Evolutionary conservation across 64 coral and sea anemone species (phyloP).

Genomic region (Acropora yongei): DNA sequence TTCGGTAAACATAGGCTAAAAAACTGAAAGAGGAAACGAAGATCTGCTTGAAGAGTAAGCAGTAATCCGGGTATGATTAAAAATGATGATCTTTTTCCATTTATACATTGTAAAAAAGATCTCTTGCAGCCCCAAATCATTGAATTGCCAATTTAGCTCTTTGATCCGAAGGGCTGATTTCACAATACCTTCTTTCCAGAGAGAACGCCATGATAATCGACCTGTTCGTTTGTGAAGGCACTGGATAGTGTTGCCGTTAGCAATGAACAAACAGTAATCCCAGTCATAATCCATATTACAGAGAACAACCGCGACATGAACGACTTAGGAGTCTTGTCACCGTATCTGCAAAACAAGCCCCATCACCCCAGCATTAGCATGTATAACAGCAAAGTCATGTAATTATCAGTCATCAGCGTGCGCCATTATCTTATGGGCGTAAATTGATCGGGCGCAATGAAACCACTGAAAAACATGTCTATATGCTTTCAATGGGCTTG

Average conservation of each 20-base stretch:
- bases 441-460: too few species aligned
- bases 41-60: too few species aligned
- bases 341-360: neutral
- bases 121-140: neutral
- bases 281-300: conserved; percentile 15
- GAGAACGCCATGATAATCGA: conserved; percentile 1
- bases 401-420: too few species aligned
- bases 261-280: conserved; percentile 11
- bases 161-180: neutral
- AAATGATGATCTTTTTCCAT: too few species aligned
- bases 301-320: neutral
- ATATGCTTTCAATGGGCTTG: too few species aligned
- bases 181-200: neutral
- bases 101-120: too few species aligned
- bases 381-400: too few species aligned
- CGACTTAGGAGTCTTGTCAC: conserved; percentile 29
- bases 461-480: too few species aligned
- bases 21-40: too few species aligned
- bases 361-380: neutral
- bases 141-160: neutral
- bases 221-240: conserved; percentile 12
- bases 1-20: too few species aligned
- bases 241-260: conserved; percentile 18
- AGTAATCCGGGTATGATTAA: too few species aligned
- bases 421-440: too few species aligned